Conservation (phyloP, 2,797 vertebrate genomes). For the Scolopax bukidnonensis region DNA sequence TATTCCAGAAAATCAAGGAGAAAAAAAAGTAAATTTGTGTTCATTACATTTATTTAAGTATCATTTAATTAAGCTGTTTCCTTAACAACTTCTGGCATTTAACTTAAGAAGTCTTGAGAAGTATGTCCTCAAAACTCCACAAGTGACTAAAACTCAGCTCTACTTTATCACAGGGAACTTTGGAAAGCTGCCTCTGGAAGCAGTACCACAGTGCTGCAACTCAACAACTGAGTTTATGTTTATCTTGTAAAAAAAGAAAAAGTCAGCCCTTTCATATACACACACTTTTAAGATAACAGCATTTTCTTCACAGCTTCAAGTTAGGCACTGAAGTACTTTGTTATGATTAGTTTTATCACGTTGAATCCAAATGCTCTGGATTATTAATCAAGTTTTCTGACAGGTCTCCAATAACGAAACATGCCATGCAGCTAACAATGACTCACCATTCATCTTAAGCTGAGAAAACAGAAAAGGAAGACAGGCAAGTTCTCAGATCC, state of each 20-base stretch:
- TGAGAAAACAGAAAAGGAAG: slow-evolving; percentile 56
- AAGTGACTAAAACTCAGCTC: slow-evolving; percentile 1
- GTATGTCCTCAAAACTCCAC: neutral
- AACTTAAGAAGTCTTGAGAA: neutral
- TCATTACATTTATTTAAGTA: neutral
- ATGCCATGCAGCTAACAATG: neutral
- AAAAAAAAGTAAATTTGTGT: neutral
- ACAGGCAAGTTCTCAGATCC: neutral
- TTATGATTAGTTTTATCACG: slow-evolving; percentile 64
- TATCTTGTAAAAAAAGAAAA: slow-evolving; percentile 13
- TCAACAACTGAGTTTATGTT: slow-evolving; percentile 4
- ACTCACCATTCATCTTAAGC: neutral
- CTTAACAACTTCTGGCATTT: neutral
- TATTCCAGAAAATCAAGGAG: neutral
- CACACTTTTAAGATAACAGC: slow-evolving; percentile 39
- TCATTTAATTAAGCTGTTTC: neutral
- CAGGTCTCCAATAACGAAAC: slow-evolving; percentile 40
- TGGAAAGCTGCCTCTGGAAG: slow-evolving; percentile 49
- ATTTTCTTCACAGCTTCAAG: slow-evolving; percentile 57
- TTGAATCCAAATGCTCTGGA: slow-evolving; percentile 32
- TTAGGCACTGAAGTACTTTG: slow-evolving; percentile 18
- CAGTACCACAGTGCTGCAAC: neutral
- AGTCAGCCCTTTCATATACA: neutral
- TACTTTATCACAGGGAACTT: neutral
- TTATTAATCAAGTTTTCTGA: slow-evolving; percentile 51